These are phyloP conservation scores for Kryptolebias ocellatus DNA, from an alignment of 2,797 vertebrate genomes.

Conservation along the genomic window DNA sequence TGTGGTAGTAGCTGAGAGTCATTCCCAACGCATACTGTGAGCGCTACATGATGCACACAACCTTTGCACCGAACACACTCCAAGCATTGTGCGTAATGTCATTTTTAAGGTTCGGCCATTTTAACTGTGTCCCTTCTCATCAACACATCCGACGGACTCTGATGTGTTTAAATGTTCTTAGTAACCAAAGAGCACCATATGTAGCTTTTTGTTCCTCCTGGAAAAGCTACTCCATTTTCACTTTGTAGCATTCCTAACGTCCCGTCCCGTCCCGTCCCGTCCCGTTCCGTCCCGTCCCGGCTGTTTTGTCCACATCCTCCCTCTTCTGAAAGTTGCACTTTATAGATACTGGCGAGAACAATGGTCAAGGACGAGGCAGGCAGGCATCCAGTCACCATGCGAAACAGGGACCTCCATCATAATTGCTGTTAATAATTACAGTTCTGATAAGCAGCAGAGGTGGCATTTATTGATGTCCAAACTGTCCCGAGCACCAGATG, in stretches of 20 bases:
- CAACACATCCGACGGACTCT: too few species aligned
- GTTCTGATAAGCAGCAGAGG: constrained; percentile 64
- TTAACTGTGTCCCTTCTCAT: too few species aligned
- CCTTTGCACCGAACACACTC: too few species aligned
- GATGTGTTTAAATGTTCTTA: too few species aligned
- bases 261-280: constrained; percentile 38
- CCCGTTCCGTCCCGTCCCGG: constrained; percentile 37
- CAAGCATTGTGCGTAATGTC: too few species aligned
- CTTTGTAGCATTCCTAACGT: constrained; percentile 38
- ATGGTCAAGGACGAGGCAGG: constrained; percentile 91
- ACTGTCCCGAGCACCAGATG: constrained; percentile 41
- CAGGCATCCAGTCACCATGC: constrained; percentile 73
- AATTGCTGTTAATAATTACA: constrained; percentile 96
- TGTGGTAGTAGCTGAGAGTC: too few species aligned
- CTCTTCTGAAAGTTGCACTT: constrained; percentile 30
- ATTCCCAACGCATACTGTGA: too few species aligned
- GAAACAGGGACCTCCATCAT: constrained; percentile 76
- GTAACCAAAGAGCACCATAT: too few species aligned
- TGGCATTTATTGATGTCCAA: constrained; percentile 68
- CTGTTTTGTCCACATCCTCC: constrained; percentile 53
- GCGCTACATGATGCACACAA: too few species aligned
- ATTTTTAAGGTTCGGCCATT: too few species aligned
- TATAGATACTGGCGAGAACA: constrained; percentile 81
- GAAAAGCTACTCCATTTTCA: constrained; percentile 56
- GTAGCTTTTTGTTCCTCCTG: constrained; percentile 28